Evolutionary conservation across 2,797 vertebrate species (phyloP).

Genomic region (Mormyrus hasselquistii): DNA sequence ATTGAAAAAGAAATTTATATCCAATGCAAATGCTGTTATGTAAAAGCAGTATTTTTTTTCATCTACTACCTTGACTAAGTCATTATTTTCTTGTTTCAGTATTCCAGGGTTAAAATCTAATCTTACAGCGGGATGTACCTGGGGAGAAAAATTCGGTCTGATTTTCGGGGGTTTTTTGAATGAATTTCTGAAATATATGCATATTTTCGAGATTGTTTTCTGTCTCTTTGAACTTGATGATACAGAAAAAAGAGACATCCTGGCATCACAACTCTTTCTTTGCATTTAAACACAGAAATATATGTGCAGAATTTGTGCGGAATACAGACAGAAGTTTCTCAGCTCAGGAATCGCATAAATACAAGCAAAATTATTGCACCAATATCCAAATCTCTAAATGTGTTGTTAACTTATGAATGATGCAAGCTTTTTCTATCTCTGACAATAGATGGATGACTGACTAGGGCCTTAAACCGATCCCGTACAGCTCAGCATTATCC

Average conservation of each 20-base stretch:
- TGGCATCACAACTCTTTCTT: background rate
- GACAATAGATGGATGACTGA: background rate
- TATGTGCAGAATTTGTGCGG: background rate
- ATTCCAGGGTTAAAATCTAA: background rate
- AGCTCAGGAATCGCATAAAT: background rate
- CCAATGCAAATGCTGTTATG: constrained; percentile 10
- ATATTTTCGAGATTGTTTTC: background rate
- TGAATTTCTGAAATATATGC: background rate
- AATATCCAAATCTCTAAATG: background rate
- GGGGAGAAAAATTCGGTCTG: background rate
- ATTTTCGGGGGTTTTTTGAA: background rate
- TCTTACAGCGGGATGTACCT: background rate
- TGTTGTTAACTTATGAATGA: background rate
- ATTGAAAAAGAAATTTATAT: background rate
- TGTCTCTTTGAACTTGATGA: background rate
- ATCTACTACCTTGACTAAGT: background rate
- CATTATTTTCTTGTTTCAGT: background rate
- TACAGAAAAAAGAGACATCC: background rate
- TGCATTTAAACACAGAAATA: background rate
- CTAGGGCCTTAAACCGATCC: background rate
- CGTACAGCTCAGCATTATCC: background rate
- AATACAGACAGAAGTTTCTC: background rate
- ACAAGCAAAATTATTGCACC: background rate
- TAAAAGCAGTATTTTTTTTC: background rate
- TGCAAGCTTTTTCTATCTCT: background rate